Conservation (phyloP, 2,113 vertebrate species). For the Notiomystis cincta region DNA sequence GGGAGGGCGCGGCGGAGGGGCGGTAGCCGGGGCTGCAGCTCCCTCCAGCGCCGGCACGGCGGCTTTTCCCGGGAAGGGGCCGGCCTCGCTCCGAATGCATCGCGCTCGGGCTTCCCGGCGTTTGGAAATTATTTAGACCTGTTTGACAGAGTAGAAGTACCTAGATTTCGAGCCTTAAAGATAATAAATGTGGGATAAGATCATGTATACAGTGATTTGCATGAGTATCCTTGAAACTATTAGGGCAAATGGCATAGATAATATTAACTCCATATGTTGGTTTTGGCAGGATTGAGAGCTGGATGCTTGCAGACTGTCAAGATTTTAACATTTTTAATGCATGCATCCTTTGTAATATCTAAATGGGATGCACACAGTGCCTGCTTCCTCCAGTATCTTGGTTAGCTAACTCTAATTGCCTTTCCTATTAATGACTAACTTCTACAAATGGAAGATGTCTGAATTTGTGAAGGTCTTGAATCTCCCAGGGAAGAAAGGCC, state of each 20-base stretch:
- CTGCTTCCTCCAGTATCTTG: background rate
- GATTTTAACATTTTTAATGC: background rate
- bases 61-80: background rate
- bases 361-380: background rate
- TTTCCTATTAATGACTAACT: background rate
- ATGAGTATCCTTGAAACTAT: background rate
- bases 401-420: background rate
- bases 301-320: background rate
- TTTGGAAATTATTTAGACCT: background rate
- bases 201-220: background rate
- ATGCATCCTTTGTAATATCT: background rate
- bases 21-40: slow-evolving; percentile 5
- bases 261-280: background rate
- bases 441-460: background rate
- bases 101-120: accelerated
- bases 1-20: background rate
- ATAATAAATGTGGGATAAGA: background rate
- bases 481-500: background rate
- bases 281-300: background rate
- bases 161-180: background rate
- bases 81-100: background rate
- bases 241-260: background rate
- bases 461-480: background rate
- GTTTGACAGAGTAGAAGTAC: background rate
- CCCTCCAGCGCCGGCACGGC: slow-evolving; percentile 10